These are phyloP conservation scores for Pheosia gnoma DNA, from an alignment of 2,888 invertebrate species.

Conservation along the genomic window DNA sequence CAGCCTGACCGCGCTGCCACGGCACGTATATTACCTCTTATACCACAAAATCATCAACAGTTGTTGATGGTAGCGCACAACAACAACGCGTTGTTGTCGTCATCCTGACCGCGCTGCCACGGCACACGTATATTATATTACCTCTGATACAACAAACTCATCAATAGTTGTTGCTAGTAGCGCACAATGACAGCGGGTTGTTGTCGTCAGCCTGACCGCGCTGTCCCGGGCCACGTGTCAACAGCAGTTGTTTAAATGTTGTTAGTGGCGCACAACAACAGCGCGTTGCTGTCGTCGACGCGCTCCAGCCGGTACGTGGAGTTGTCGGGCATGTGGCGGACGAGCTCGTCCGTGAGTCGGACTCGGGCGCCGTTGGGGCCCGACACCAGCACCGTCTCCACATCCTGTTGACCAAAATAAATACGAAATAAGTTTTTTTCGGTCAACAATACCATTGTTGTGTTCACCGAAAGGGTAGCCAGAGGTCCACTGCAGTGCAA, in stretches of 20 bases:
- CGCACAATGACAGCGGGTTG: not conserved
- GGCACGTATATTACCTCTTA: not conserved
- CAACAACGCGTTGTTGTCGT: not conserved
- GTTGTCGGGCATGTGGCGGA: conserved; percentile 91
- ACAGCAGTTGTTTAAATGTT: conserved; percentile 23
- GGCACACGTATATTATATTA: not conserved
- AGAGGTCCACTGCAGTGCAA: too few relatives aligned
- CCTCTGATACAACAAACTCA: not conserved
- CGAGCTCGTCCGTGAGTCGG: conserved; percentile 92
- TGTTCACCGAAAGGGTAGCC: too few relatives aligned
- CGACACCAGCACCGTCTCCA: conserved; percentile 87
- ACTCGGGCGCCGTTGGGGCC: conserved; percentile 95
- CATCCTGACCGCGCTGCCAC: not conserved
- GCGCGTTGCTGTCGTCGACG: conserved; percentile 53
- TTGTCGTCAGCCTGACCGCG: not conserved
- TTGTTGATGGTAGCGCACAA: not conserved
- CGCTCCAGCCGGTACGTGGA: conserved; percentile 69
- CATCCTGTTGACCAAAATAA: conserved; percentile 62
- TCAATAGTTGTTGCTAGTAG: not conserved
- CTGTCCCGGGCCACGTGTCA: not conserved
- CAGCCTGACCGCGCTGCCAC: too few relatives aligned
- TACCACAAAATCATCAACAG: too few relatives aligned
- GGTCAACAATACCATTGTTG: too few relatives aligned
- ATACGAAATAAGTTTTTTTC: not conserved
- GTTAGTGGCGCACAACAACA: conserved; percentile 55